phyloP scores from a whole-genome alignment of 2,888 invertebrate species.

The Hydraecia micacea region DNA sequence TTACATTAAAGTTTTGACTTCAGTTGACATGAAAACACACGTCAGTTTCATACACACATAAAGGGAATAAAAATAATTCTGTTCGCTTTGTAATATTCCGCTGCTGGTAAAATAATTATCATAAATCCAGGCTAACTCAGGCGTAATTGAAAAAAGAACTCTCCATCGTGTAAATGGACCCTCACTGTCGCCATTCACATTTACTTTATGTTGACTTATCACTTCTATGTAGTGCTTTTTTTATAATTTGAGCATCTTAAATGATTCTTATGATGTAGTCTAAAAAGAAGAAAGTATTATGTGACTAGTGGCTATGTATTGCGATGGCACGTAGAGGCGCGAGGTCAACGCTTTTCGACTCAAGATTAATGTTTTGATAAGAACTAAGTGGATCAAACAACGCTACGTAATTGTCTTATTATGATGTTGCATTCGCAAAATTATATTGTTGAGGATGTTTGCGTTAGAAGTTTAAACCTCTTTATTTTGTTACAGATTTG shows the following conservation, averaged over 20 bases:
- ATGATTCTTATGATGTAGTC: conserved; percentile 25
- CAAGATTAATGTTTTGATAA: conserved; percentile 70
- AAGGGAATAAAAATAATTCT: not conserved
- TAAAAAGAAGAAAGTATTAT: conserved; percentile 61
- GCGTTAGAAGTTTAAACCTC: conserved; percentile 51
- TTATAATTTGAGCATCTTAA: not conserved
- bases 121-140: not conserved
- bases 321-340: conserved; percentile 58
- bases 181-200: not conserved
- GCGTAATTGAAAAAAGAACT: not conserved
- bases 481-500: conserved; percentile 67
- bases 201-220: not conserved
- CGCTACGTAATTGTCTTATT: conserved; percentile 71
- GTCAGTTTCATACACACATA: not conserved
- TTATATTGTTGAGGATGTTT: conserved; percentile 60
- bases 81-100: not conserved
- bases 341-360: conserved; percentile 67
- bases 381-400: conserved; percentile 66
- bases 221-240: not conserved
- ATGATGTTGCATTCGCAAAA: conserved; percentile 68
- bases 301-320: conserved; percentile 57
- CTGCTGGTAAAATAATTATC: not conserved
- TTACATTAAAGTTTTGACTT: not conserved
- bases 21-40: not conserved
- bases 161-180: not conserved